Evolutionary conservation across 23 tunicate genomes (phyloP).

Genomic region (Ciona savignyi): DNA sequence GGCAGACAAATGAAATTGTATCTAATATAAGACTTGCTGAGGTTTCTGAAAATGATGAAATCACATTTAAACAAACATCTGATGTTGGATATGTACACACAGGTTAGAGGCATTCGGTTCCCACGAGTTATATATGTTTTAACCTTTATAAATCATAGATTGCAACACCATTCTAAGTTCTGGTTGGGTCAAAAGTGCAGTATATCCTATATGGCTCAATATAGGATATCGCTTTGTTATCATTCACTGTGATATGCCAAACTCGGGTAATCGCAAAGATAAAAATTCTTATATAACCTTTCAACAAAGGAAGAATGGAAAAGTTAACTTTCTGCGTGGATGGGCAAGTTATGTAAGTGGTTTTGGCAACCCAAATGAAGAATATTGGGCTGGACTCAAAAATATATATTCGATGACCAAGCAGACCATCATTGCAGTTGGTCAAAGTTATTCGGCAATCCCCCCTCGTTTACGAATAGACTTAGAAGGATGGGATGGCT

Average conservation of each 20-base stretch:
- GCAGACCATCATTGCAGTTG: neutral
- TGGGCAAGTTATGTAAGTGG: neutral
- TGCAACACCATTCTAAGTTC: too few species aligned
- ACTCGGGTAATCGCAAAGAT: neutral
- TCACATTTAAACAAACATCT: too few species aligned
- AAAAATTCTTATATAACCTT: neutral
- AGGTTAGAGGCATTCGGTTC: too few species aligned
- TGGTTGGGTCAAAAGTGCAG: too few species aligned
- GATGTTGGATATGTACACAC: too few species aligned
- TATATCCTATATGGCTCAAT: too few species aligned
- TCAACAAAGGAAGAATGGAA: neutral
- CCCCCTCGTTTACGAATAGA: neutral
- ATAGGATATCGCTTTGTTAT: too few species aligned
- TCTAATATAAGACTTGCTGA: too few species aligned
- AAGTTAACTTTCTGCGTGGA: neutral
- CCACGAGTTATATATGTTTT: too few species aligned
- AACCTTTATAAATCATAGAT: too few species aligned
- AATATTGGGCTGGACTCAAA: neutral
- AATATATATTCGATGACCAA: neutral
- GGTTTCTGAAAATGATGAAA: too few species aligned
- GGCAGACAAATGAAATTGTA: too few species aligned
- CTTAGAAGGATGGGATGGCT: neutral
- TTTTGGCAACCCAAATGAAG: neutral
- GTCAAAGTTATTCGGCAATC: neutral
- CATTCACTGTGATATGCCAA: neutral